These are phyloP conservation scores for Drosophila barbarae DNA, from an alignment of 2,888 invertebrate genomes.

Conservation along the genomic window DNA sequence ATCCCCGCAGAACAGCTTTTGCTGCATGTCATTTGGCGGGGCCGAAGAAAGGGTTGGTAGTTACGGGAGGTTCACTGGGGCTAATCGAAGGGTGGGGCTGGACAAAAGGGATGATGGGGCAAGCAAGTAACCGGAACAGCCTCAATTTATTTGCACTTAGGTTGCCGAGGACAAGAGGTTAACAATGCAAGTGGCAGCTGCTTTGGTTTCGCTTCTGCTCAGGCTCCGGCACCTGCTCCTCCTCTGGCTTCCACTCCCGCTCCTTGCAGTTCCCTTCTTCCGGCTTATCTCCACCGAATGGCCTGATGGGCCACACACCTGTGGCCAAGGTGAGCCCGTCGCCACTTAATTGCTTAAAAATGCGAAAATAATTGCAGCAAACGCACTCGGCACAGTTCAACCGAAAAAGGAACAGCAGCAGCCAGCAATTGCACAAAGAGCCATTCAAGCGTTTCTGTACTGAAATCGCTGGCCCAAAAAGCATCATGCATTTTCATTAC, in stretches of 20 bases:
- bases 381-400: slow-evolving; percentile 41
- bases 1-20: slow-evolving; percentile 50
- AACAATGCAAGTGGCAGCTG: slow-evolving; percentile 60
- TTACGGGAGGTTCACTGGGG: slow-evolving; percentile 11
- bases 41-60: not conserved
- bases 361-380: slow-evolving; percentile 66
- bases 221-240: not conserved
- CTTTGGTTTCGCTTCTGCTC: slow-evolving; percentile 16
- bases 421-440: slow-evolving; percentile 9
- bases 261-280: slow-evolving; percentile 2
- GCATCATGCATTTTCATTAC: slow-evolving; percentile 60
- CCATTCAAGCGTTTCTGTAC: slow-evolving; percentile 5
- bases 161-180: slow-evolving; percentile 60
- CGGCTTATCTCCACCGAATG: slow-evolving; percentile 51
- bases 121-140: slow-evolving; percentile 50
- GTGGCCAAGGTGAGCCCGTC: slow-evolving; percentile 51
- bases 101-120: not conserved
- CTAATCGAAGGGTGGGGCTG: slow-evolving; percentile 25
- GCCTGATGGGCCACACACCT: slow-evolving; percentile 51
- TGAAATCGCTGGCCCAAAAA: slow-evolving; percentile 15
- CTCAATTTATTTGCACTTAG: slow-evolving; percentile 74
- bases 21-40: slow-evolving; percentile 70
- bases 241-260: no score
- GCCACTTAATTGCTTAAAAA: slow-evolving; percentile 67
- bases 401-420: slow-evolving; percentile 12